These are phyloP conservation scores for Pseudochirops corinnae DNA, from an alignment of 2,797 vertebrate species.

Conservation along the genomic window DNA sequence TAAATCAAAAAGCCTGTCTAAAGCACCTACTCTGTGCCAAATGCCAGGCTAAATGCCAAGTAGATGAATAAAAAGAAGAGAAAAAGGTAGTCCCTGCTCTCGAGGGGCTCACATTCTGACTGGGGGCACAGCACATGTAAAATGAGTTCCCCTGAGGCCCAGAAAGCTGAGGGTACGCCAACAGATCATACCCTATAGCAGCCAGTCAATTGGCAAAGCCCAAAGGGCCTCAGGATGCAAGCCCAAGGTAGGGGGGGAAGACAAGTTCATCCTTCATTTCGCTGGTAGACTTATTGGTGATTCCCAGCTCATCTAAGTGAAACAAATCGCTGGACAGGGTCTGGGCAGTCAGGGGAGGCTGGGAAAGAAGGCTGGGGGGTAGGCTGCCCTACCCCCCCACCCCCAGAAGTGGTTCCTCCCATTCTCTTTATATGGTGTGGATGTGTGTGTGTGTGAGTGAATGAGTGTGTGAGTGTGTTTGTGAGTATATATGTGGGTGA, in stretches of 20 bases:
- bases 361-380: not conserved
- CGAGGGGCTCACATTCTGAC: not conserved
- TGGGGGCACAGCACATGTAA: not conserved
- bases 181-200: not conserved
- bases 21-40: not conserved
- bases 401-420: no score
- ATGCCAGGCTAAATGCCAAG: not conserved
- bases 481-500: no score
- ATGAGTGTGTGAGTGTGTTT: no score
- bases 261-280: not conserved
- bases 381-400: not conserved
- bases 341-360: not conserved
- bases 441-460: no score
- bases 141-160: not conserved
- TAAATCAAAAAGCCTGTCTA: not conserved
- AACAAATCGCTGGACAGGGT: not conserved
- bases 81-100: not conserved
- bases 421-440: no score
- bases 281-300: not conserved
- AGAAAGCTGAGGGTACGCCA: not conserved
- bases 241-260: not conserved
- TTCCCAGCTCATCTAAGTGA: not conserved
- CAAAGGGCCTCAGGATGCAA: not conserved
- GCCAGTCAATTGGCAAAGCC: not conserved
- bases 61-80: not conserved